phyloP scores from a whole-genome alignment of 2,888 invertebrate species.

The Pristionchus mayeri region DNA sequence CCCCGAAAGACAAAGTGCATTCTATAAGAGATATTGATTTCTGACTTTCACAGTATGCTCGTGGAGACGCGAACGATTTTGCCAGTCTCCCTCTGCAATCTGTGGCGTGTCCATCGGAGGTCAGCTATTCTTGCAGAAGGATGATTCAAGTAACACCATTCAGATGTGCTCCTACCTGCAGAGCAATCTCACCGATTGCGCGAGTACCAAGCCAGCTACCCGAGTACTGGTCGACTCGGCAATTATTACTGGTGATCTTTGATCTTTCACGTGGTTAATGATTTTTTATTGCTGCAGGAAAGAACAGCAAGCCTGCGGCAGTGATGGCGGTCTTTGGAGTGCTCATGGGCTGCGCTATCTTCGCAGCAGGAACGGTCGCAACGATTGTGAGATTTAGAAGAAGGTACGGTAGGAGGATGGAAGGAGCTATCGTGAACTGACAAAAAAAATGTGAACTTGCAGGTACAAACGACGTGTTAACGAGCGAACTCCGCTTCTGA shows the following conservation, averaged over 20 bases:
- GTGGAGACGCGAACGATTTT: conserved; percentile 12
- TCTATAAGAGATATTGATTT: no score
- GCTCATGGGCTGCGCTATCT: conserved; percentile 1
- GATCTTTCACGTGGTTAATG: neutral
- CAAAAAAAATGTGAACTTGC: neutral
- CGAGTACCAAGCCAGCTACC: neutral
- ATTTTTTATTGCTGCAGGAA: neutral
- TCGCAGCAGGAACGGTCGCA: neutral
- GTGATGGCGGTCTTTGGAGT: neutral
- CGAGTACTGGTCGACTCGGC: neutral
- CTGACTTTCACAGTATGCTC: neutral
- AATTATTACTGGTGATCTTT: neutral
- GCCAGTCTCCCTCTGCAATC: neutral
- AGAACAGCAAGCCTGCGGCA: neutral
- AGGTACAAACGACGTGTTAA: neutral
- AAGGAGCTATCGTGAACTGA: neutral
- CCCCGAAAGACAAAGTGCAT: no score
- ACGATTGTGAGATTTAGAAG: conserved; percentile 16
- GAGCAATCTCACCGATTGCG: neutral
- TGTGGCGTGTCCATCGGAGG: conserved; percentile 22
- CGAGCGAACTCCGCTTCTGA: conserved; percentile 31
- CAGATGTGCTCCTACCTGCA: conserved; percentile 39
- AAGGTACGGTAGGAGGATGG: neutral
- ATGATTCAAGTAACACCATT: neutral
- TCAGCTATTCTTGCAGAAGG: neutral